Percentiles rank a stretch among this genome's conserved stretches.
phyloP scores from a whole-genome alignment of 1,140 invertebrate genomes.

The Polypedilum pembai region DNA sequence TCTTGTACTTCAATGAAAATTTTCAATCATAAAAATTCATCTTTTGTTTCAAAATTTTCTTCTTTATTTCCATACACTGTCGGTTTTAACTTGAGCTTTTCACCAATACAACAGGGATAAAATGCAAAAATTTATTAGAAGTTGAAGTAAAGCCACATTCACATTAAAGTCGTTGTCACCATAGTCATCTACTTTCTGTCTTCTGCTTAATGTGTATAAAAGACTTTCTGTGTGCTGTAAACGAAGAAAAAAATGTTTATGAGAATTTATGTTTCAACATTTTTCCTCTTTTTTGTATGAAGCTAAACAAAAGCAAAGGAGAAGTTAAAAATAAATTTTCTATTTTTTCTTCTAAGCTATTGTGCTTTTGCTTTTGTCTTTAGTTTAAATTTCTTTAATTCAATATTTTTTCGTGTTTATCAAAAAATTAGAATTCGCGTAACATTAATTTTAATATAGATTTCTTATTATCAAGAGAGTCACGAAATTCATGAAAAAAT shows the following conservation, averaged over 20 bases:
- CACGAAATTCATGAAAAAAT: too few species aligned
- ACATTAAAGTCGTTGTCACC: background rate
- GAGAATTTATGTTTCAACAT: slow-evolving; percentile 18
- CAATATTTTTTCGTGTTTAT: background rate
- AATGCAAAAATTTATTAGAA: too few species aligned
- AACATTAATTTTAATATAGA: background rate
- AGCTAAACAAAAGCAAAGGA: too few species aligned
- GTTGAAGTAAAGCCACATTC: background rate
- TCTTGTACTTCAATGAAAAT: too few species aligned
- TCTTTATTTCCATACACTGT: too few species aligned
- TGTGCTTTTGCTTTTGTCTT: background rate
- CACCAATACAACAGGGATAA: too few species aligned
- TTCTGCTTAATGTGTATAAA: background rate
- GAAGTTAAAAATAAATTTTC: background rate
- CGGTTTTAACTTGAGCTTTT: too few species aligned
- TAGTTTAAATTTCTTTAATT: background rate
- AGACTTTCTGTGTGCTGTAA: background rate
- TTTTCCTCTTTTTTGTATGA: background rate
- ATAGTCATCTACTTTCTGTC: background rate
- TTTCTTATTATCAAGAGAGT: too few species aligned
- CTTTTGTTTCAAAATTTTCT: too few species aligned
- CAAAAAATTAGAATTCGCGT: background rate
- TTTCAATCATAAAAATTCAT: too few species aligned
- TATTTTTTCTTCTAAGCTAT: background rate
- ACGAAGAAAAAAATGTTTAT: background rate